Conservation (phyloP, 2,797 vertebrate genomes). For the Tauraco hartlaubi region DNA sequence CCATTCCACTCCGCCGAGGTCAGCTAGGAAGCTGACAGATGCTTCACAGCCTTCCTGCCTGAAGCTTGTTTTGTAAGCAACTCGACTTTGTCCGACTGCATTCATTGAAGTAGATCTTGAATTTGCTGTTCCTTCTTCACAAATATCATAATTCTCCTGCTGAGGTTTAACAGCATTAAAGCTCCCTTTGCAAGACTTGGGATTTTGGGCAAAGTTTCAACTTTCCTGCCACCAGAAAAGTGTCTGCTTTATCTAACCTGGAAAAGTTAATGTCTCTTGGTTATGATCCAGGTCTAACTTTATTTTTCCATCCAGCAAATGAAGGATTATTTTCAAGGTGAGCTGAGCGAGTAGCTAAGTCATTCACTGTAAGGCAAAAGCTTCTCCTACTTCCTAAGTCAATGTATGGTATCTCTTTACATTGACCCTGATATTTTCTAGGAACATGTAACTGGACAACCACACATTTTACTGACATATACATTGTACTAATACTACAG, state of each 20-base stretch:
- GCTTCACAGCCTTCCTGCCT: not conserved
- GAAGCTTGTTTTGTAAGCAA: not conserved
- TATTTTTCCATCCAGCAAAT: constrained; percentile 19
- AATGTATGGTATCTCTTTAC: not conserved
- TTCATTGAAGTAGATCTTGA: not conserved
- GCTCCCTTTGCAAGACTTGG: not conserved
- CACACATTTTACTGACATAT: not conserved
- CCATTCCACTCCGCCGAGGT: not conserved
- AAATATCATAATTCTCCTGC: not conserved
- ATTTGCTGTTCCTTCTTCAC: not conserved
- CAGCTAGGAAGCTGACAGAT: not conserved
- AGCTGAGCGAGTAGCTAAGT: not conserved
- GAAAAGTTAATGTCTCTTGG: constrained; percentile 41
- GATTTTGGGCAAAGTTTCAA: constrained; percentile 47
- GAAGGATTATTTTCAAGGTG: constrained; percentile 11
- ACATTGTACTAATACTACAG: not conserved
- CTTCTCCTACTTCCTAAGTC: not conserved
- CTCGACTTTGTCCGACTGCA: not conserved
- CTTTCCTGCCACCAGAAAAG: not conserved
- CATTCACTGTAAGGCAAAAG: not conserved
- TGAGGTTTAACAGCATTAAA: constrained; percentile 17
- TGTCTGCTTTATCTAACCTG: constrained; percentile 46
- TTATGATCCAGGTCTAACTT: not conserved
- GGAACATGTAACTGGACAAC: not conserved
- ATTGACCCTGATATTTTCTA: not conserved